Evolutionary conservation across 2,113 vertebrate species (phyloP).

Genomic region (Saimiri boliviensis): DNA sequence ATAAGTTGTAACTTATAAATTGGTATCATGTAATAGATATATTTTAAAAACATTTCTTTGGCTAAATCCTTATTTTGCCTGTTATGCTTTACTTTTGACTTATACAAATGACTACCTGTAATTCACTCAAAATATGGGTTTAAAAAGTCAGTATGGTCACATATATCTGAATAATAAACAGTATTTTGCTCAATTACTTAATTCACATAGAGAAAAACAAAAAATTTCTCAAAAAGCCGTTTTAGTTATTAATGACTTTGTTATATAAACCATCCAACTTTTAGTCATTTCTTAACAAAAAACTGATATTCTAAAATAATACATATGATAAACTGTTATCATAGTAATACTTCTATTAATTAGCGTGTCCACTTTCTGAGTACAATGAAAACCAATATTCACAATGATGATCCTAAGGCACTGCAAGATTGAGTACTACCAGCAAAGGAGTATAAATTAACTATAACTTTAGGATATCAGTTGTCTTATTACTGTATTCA

Average conservation of each 20-base stretch:
- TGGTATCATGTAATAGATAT: background rate
- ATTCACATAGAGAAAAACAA: background rate
- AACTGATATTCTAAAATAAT: background rate
- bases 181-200: background rate
- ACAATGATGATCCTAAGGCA: background rate
- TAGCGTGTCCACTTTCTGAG: background rate
- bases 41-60: conserved; percentile 17
- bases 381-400: background rate
- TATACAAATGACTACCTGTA: background rate
- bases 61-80: background rate
- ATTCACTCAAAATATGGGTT: background rate
- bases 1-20: background rate
- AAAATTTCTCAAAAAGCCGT: background rate
- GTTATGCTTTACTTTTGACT: conserved; percentile 20
- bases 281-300: conserved; percentile 1
- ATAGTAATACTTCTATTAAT: background rate
- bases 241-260: conserved; percentile 10
- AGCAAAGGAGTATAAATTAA: background rate
- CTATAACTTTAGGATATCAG: background rate
- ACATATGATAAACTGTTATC: background rate
- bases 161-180: background rate
- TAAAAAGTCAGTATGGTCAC: background rate
- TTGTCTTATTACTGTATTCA: background rate
- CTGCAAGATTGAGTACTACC: background rate
- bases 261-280: background rate